Percentiles rank a stretch among this genome's conserved stretches.
Conservation (phyloP, 2,113 vertebrate species). For the Zootoca vivipara region DNA sequence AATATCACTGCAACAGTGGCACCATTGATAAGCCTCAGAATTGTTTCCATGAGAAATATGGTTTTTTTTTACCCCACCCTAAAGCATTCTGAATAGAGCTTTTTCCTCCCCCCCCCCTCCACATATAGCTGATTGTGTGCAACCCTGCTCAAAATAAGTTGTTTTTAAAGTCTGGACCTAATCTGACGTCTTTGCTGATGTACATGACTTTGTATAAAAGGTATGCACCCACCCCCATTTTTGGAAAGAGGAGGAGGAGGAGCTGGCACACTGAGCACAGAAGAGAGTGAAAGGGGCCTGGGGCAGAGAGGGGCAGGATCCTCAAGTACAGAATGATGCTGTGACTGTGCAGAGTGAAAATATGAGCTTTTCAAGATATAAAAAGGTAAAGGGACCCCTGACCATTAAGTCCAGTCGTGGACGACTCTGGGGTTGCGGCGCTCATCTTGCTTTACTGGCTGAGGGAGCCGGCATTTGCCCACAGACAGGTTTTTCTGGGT, state of each 20-base stretch:
- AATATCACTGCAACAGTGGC: conserved; percentile 1
- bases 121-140: background rate
- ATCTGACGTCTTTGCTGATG: background rate
- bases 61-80: conserved; percentile 30
- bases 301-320: background rate
- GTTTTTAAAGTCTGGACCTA: conserved; percentile 7
- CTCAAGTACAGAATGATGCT: background rate
- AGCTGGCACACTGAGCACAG: background rate
- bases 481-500: too few species aligned
- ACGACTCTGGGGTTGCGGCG: too few species aligned
- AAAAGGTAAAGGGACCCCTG: background rate
- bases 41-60: conserved; percentile 55
- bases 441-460: too few species aligned
- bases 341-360: background rate
- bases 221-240: background rate
- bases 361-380: background rate
- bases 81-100: conserved; percentile 15
- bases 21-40: conserved; percentile 25
- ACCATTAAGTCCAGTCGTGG: too few species aligned
- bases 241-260: background rate
- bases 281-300: background rate
- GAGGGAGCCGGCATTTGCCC: too few species aligned
- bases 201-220: background rate
- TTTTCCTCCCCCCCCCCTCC: background rate
- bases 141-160: background rate